Percentiles rank a stretch among this genome's conserved stretches.
phyloP scores from a whole-genome alignment of 2,113 vertebrate genomes.

The Sylvietta virens region DNA sequence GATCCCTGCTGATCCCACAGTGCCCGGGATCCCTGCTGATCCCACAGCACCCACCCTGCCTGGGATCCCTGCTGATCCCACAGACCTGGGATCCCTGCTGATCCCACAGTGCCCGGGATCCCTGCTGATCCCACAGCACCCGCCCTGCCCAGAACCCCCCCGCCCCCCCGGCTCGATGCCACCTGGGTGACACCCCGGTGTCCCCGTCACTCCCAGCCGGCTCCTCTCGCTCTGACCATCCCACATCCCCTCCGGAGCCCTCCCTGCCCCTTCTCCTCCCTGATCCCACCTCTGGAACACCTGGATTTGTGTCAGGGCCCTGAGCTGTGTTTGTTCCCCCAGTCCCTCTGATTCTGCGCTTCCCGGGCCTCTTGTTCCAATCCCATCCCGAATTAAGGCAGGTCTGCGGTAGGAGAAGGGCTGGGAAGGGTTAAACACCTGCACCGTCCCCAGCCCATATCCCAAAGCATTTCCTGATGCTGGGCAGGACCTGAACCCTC shows the following conservation, averaged over 20 bases:
- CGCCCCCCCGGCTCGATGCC: accelerated
- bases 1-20: neutral
- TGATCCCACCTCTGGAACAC: accelerated
- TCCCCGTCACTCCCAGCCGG: accelerated
- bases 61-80: neutral
- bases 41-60: neutral
- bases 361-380: neutral
- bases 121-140: neutral
- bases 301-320: neutral
- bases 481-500: neutral
- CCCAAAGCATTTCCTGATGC: conserved; percentile 3
- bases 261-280: neutral
- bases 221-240: neutral
- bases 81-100: neutral
- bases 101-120: neutral
- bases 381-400: accelerated
- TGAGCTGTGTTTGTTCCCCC: accelerated
- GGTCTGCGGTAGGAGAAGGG: neutral
- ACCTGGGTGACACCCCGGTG: accelerated
- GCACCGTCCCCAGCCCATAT: neutral
- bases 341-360: accelerated
- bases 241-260: accelerated
- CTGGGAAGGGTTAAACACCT: conserved; percentile 15
- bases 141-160: neutral
- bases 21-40: neutral